Percentiles rank a stretch among this genome's conserved stretches.
Conservation (phyloP, 2,797 vertebrate genomes). For the Helicolenus hilgendorfi region DNA sequence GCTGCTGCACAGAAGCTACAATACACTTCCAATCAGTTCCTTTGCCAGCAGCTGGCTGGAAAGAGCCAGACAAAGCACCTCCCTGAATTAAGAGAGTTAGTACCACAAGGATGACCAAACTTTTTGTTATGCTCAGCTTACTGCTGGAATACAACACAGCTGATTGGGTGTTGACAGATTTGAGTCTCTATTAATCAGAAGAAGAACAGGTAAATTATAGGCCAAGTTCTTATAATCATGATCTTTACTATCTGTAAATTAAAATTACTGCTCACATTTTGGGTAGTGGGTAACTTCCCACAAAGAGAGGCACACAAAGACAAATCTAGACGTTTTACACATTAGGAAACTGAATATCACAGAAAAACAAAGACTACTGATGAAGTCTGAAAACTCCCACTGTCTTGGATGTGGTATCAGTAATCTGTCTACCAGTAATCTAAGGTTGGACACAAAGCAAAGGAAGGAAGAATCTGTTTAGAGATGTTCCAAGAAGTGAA, state of each 20-base stretch:
- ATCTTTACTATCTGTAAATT: background rate
- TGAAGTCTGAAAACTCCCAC: constrained; percentile 58
- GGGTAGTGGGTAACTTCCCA: background rate
- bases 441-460: constrained; percentile 37
- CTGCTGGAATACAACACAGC: constrained; percentile 3
- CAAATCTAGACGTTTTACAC: constrained; percentile 27
- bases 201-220: background rate
- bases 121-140: background rate
- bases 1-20: constrained; percentile 69
- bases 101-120: constrained; percentile 27
- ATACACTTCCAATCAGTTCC: constrained; percentile 60
- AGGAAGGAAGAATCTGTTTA: constrained; percentile 45
- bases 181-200: background rate
- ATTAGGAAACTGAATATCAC: constrained; percentile 42
- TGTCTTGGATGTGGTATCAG: constrained; percentile 47
- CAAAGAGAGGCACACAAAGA: background rate
- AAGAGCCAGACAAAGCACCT: constrained; percentile 50
- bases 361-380: constrained; percentile 43
- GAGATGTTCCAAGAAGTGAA: constrained; percentile 51
- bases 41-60: constrained; percentile 58
- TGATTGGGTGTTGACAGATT: background rate
- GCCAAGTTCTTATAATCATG: background rate
- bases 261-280: background rate
- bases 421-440: constrained; percentile 69
- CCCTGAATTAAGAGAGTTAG: constrained; percentile 37